Evolutionary conservation across 2,113 vertebrate genomes (phyloP).

Genomic region (Hiodon alosoides): DNA sequence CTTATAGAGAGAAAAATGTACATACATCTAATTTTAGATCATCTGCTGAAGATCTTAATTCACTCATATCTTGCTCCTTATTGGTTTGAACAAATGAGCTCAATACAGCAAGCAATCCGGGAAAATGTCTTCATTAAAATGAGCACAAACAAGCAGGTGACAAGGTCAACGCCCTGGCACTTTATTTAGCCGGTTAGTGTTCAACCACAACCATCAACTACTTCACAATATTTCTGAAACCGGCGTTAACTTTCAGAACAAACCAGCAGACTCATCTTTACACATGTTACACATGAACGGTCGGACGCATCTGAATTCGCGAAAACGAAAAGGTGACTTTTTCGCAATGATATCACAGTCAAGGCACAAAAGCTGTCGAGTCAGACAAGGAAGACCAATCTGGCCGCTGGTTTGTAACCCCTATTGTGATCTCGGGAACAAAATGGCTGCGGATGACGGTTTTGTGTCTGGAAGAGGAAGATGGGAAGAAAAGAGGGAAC

Average conservation of each 20-base stretch:
- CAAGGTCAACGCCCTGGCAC: too few species aligned
- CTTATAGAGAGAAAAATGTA: too few species aligned
- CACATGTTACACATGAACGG: background rate
- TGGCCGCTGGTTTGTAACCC: slow-evolving; percentile 11
- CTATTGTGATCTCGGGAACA: background rate
- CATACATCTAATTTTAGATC: too few species aligned
- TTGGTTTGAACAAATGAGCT: background rate
- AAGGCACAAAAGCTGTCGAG: slow-evolving; percentile 17
- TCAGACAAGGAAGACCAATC: slow-evolving; percentile 12
- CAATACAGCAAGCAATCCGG: background rate
- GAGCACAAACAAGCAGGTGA: too few species aligned
- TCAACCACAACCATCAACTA: background rate
- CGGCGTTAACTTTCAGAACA: background rate
- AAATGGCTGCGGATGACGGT: background rate
- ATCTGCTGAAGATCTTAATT: too few species aligned
- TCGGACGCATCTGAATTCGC: slow-evolving; percentile 12
- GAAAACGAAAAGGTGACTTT: background rate
- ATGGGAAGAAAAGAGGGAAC: slow-evolving; percentile 8
- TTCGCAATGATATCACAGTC: slow-evolving; percentile 13
- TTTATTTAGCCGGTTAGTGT: background rate
- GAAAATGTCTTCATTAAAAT: background rate
- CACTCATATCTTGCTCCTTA: too few species aligned
- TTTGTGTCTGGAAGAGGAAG: background rate
- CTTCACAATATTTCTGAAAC: background rate
- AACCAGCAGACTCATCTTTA: background rate